A percentile compares a stretch with the other conserved stretches of the same genome.
phyloP scores from a whole-genome alignment of 2,113 vertebrate genomes.

The Anser brachyrhynchus region DNA sequence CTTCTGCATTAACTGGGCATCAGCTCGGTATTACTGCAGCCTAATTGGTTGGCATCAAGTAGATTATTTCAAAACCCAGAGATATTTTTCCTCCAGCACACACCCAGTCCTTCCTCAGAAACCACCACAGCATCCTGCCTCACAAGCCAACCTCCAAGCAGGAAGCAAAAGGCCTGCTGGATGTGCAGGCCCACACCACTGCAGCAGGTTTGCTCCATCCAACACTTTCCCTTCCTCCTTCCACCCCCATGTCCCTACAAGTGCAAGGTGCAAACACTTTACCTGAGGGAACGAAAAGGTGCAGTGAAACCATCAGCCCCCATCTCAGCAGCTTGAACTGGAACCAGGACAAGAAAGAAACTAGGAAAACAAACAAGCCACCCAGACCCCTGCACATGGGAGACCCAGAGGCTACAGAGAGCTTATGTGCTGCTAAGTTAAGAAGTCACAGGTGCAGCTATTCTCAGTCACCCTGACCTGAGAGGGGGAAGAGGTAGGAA shows the following conservation, averaged over 20 bases:
- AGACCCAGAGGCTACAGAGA: not conserved
- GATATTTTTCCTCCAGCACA: not conserved
- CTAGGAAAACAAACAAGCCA: not conserved
- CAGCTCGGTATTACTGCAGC: not conserved
- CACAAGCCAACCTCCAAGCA: not conserved
- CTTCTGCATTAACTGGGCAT: not conserved
- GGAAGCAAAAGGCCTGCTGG: not conserved
- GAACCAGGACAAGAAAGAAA: not conserved
- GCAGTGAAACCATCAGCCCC: not conserved
- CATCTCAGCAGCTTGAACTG: not conserved
- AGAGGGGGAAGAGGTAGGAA: not conserved
- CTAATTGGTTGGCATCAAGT: not conserved
- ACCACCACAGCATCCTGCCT: not conserved
- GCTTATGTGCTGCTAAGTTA: not conserved
- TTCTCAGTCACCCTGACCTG: not conserved
- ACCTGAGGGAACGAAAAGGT: not conserved
- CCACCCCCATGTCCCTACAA: not conserved
- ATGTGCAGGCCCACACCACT: not conserved
- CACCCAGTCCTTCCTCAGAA: not conserved
- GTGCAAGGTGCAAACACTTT: not conserved
- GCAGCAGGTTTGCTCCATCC: not conserved
- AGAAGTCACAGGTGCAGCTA: not conserved
- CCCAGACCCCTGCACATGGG: rapidly evolving
- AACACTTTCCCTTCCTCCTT: not conserved
- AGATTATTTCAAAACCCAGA: not conserved